Conservation (phyloP, 2,888 invertebrate species). For the Sinelater perroti region DNA sequence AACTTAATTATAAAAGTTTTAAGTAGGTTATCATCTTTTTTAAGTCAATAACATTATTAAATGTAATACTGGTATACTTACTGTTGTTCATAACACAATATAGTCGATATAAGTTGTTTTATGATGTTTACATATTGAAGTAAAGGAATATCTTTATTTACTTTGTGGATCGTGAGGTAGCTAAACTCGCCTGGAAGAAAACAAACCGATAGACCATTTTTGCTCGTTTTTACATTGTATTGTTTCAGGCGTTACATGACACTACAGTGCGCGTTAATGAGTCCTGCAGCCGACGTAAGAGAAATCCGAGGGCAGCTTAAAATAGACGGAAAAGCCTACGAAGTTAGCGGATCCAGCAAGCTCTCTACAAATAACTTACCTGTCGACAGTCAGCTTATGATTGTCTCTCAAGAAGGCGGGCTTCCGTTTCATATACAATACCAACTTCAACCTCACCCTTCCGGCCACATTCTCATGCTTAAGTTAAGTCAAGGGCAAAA, state of each 20-base stretch:
- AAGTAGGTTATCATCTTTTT: too few relatives aligned
- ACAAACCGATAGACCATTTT: conserved; percentile 1
- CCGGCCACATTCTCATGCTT: conserved; percentile 51
- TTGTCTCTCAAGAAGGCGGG: conserved; percentile 60
- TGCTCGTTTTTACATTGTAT: not conserved
- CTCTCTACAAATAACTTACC: conserved; percentile 57
- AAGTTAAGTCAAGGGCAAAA: conserved; percentile 58
- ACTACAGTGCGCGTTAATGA: conserved; percentile 51
- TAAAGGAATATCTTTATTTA: conserved; percentile 11
- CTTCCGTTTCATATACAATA: conserved; percentile 52
- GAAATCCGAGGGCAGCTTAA: conserved; percentile 60
- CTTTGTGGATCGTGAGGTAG: too few relatives aligned
- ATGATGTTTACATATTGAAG: conserved; percentile 8
- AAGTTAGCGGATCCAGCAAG: conserved; percentile 59
- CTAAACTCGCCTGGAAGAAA: too few relatives aligned
- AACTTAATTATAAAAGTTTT: too few relatives aligned
- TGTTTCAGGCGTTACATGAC: conserved; percentile 53
- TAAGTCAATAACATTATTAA: too few relatives aligned
- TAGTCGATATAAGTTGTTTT: conserved; percentile 5
- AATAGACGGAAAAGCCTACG: conserved; percentile 59
- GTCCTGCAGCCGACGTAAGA: conserved; percentile 31
- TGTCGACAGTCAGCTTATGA: conserved; percentile 57
- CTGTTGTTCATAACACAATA: too few relatives aligned
- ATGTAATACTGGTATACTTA: too few relatives aligned
- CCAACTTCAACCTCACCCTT: conserved; percentile 54